These are phyloP conservation scores for Microctenopoma steveboyesi DNA, from an alignment of 2,797 vertebrate genomes.

Conservation along the genomic window DNA sequence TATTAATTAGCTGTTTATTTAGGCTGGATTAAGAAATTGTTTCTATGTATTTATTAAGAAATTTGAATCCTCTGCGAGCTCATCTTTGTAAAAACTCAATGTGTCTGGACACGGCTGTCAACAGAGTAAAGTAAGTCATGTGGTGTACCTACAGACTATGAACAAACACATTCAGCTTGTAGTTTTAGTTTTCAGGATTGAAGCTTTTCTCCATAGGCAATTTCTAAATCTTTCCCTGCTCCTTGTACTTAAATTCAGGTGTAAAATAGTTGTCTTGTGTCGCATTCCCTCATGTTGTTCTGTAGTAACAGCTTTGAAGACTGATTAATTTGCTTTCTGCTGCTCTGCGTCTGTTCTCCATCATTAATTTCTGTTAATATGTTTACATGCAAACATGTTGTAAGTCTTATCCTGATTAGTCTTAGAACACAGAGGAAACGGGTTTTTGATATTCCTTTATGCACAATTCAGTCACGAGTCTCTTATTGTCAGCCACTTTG, in stretches of 20 bases:
- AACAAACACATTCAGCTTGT: neutral
- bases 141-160: slow-evolving; percentile 3
- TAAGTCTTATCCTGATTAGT: neutral
- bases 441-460: neutral
- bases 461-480: neutral
- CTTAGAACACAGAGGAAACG: neutral
- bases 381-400: neutral
- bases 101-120: no score
- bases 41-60: no score
- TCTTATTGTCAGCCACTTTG: neutral
- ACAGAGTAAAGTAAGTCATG: slow-evolving; percentile 1
- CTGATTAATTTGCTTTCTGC: slow-evolving; percentile 22
- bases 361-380: neutral
- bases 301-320: neutral
- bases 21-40: no score
- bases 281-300: neutral
- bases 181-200: neutral
- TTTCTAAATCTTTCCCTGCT: neutral
- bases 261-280: neutral
- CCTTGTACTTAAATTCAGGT: neutral
- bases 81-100: neutral
- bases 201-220: neutral
- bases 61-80: no score
- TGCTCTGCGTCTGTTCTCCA: neutral
- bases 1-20: no score